Evolutionary conservation across 2,888 invertebrate genomes (phyloP).

Genomic region (Platycnemis pennipes): DNA sequence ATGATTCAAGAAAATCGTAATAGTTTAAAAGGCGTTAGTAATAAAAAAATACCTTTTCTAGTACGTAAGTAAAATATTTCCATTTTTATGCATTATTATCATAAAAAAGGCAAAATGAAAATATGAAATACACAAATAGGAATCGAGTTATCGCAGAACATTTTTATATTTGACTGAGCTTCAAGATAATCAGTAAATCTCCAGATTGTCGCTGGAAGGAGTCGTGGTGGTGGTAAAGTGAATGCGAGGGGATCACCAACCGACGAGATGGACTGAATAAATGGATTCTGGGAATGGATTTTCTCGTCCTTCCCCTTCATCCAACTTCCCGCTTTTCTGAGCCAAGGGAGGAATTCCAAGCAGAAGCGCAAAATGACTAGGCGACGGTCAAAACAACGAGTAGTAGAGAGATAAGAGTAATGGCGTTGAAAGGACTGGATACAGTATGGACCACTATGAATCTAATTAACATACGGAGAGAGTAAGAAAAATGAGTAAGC

Average conservation of each 20-base stretch:
- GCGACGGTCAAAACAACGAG: not conserved
- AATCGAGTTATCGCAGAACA: too few relatives aligned
- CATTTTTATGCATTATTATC: too few relatives aligned
- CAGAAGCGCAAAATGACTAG: not conserved
- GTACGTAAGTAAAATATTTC: too few relatives aligned
- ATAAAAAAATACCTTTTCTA: too few relatives aligned
- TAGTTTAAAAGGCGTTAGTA: too few relatives aligned
- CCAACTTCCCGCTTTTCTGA: not conserved
- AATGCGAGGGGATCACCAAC: not conserved
- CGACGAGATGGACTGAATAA: not conserved
- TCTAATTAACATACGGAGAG: too few relatives aligned
- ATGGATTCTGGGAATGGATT: not conserved
- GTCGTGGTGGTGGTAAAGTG: not conserved
- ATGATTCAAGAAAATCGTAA: too few relatives aligned
- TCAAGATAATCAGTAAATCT: not conserved
- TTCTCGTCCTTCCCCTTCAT: not conserved
- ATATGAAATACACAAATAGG: too few relatives aligned
- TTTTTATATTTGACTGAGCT: not conserved
- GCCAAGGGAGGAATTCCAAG: not conserved
- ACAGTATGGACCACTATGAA: too few relatives aligned
- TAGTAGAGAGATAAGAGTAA: not conserved
- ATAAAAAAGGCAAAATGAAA: too few relatives aligned
- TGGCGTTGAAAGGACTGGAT: not conserved
- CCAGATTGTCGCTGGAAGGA: not conserved
- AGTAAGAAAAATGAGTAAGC: too few relatives aligned